These are phyloP conservation scores for Tricholauxania praeusta DNA, from an alignment of 2,888 invertebrate genomes.

Conservation along the genomic window DNA sequence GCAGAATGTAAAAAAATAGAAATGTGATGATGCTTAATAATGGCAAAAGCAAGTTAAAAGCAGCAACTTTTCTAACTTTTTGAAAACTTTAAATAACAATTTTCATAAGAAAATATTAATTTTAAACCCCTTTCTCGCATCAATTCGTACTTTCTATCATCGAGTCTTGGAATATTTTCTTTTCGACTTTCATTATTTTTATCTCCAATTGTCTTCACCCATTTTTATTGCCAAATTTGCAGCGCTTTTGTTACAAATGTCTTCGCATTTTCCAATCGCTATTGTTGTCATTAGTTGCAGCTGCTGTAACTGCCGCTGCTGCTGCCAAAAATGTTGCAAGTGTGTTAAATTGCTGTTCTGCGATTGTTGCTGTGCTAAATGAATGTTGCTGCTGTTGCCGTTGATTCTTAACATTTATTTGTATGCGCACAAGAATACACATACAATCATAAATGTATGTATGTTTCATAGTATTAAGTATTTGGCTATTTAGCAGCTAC, in stretches of 20 bases:
- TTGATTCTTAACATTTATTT: slow-evolving; percentile 5
- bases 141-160: no score
- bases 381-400: neutral
- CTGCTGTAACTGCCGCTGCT: slow-evolving; percentile 7
- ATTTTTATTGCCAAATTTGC: slow-evolving; percentile 16
- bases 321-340: slow-evolving; percentile 16
- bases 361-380: no score
- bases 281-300: slow-evolving; percentile 22
- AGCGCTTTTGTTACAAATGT: slow-evolving; percentile 19
- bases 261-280: neutral
- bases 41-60: no score
- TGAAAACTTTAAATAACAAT: slow-evolving; percentile 2
- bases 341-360: neutral
- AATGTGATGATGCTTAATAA: no score
- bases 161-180: no score
- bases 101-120: neutral
- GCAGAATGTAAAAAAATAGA: no score
- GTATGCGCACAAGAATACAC: slow-evolving; percentile 16
- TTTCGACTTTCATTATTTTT: no score
- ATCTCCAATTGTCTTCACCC: no score
- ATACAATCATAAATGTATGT: slow-evolving; percentile 18
- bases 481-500: slow-evolving; percentile 28
- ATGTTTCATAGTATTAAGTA: slow-evolving; percentile 6
- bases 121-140: neutral
- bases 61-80: neutral